Evolutionary conservation across 2,113 vertebrate genomes (phyloP).

Genomic region (Falcunculus frontatus): DNA sequence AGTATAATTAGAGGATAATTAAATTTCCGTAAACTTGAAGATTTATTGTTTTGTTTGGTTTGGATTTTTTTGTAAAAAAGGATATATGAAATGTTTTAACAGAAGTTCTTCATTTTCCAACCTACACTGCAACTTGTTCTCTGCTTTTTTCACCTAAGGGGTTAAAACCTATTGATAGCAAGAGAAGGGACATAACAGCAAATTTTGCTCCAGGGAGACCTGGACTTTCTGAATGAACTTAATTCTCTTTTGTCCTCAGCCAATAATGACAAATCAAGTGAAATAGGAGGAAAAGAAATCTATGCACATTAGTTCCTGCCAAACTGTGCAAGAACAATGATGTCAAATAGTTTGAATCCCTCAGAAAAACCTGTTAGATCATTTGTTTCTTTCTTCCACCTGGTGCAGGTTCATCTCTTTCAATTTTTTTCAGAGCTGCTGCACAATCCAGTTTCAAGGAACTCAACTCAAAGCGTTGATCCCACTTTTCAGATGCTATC

Average conservation of each 20-base stretch:
- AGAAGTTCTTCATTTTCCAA: conserved; percentile 12
- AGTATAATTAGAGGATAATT: not conserved
- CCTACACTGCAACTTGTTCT: not conserved
- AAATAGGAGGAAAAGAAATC: not conserved
- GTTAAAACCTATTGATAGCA: not conserved
- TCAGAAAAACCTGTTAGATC: not conserved
- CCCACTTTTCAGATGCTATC: not conserved
- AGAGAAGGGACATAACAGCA: not conserved
- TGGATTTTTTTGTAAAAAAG: not conserved
- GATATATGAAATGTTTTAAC: not conserved
- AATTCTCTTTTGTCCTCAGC: not conserved
- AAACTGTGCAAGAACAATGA: not conserved
- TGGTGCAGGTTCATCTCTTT: not conserved
- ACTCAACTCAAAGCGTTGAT: not conserved
- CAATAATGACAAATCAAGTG: not conserved
- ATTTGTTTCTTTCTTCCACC: not conserved
- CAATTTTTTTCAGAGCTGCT: not conserved
- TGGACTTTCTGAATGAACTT: not conserved
- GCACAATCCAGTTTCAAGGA: not conserved
- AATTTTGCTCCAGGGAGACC: not conserved
- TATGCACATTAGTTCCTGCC: not conserved
- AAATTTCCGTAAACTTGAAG: conserved; percentile 12
- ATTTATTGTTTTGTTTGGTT: not conserved
- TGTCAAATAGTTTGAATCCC: not conserved
- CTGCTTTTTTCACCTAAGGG: not conserved